Percentiles rank a stretch among this genome's conserved stretches.
Evolutionary conservation across 2,797 vertebrate species (phyloP).

Genomic region (Falco cherrug): DNA sequence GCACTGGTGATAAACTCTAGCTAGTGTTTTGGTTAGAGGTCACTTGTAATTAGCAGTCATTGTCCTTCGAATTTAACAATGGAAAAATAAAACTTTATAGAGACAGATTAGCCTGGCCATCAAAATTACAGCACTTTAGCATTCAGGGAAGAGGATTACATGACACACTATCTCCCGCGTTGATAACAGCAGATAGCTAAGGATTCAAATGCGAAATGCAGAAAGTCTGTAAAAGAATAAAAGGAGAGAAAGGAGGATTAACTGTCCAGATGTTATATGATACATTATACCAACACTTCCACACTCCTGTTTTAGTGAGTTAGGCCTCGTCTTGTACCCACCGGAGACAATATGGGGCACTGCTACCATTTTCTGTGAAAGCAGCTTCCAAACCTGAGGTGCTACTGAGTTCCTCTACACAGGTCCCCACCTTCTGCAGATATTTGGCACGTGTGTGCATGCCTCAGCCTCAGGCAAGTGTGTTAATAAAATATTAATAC

Average conservation of each 20-base stretch:
- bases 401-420: neutral
- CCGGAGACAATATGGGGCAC: neutral
- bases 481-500: neutral
- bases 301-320: neutral
- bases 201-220: conserved; percentile 15
- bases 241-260: conserved; percentile 37
- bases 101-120: conserved; percentile 49
- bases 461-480: neutral
- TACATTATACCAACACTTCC: neutral
- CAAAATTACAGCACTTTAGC: conserved; percentile 58
- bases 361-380: neutral
- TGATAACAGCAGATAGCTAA: conserved; percentile 47
- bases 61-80: conserved; percentile 66
- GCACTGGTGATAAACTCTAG: neutral
- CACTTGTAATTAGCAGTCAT: conserved; percentile 56
- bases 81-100: conserved; percentile 66
- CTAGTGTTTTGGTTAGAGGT: conserved; percentile 55
- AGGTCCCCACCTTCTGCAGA: neutral
- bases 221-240: conserved; percentile 39
- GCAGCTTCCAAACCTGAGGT: neutral
- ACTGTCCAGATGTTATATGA: neutral
- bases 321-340: neutral
- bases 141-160: conserved; percentile 40
- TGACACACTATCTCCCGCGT: conserved; percentile 1
- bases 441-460: accelerated